A percentile compares a stretch with the other conserved stretches of the same genome.
Evolutionary conservation across 1,140 invertebrate species (phyloP).

Genomic region (Asobara japonica): DNA sequence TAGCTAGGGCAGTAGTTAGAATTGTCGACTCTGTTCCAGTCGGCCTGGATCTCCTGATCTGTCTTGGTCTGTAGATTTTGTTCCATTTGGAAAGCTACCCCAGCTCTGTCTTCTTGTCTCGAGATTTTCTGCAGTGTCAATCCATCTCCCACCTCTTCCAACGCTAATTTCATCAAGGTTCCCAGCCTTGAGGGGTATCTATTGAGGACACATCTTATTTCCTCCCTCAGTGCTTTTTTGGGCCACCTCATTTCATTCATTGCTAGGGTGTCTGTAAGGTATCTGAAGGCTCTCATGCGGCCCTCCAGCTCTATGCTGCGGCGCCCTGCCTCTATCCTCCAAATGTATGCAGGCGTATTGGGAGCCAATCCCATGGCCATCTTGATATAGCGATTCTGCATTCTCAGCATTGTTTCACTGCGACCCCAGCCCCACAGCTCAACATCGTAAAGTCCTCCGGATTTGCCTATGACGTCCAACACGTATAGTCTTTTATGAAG

Average conservation of each 20-base stretch:
- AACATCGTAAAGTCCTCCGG: neutral
- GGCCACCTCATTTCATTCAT: neutral
- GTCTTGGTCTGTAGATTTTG: too few species aligned
- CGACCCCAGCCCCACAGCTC: conserved; percentile 16
- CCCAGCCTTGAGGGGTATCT: neutral
- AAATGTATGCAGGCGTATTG: conserved; percentile 24
- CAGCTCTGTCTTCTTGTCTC: neutral
- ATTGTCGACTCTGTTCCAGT: too few species aligned
- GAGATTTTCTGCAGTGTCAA: neutral
- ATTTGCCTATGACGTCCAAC: neutral
- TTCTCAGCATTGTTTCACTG: neutral
- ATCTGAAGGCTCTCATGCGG: conserved; percentile 16
- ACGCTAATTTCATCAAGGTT: neutral
- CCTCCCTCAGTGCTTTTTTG: neutral
- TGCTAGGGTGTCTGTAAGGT: neutral
- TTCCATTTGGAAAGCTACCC: too few species aligned
- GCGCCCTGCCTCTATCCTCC: neutral
- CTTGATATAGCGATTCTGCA: conserved; percentile 14
- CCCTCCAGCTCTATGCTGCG: neutral
- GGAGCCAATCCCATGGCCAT: conserved; percentile 13
- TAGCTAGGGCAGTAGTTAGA: too few species aligned
- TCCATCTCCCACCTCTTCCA: neutral
- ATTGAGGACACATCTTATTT: neutral
- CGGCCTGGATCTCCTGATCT: too few species aligned
- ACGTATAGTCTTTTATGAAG: conserved; percentile 7